Evolutionary conservation across 2,113 vertebrate species (phyloP), one percentile per base, ranked within the genome.

Genomic region (Engystomops pustulosus): DNA sequence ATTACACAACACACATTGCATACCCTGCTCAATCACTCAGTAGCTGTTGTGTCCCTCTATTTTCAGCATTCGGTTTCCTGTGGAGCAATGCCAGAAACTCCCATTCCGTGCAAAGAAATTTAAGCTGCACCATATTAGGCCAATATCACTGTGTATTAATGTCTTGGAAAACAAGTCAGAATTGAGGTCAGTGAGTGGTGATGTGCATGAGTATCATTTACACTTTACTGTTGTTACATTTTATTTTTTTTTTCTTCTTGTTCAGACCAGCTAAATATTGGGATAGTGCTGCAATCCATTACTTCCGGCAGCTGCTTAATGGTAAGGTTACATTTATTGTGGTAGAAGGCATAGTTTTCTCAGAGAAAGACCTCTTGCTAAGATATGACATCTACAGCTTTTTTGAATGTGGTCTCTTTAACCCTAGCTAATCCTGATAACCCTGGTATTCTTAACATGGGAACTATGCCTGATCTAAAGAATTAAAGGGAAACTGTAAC

Each of bases 51-150:
- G 17, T 14, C 55, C 7, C 75, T 55, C 0, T 75, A 38, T 20
- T 34, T 58, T 8, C 86, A 98, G 97, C 80, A 89, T 98, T 49
- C 91, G 91, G 49, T 86, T 94, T 55, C 90, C 90, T 1, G 20
- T 90, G 44, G 89, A 91, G 67, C 68, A 87, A 1, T 98, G 96
- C 87, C 91, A 96, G 79, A 88, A 90, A 85, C 91, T 99, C 34
- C 96, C 97, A 0, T 95, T 95, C 3, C 93, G 94, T 89, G 94
- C 95, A 4, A 94, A 88, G 80, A 95, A 90, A 78, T 98, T 97
- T 83, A 89, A 91, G n/a, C 88, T 99, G 23, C 91, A 94, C 20
- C 88, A 94, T 82, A 91, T 93, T 71, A 90, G 90, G 67, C 97
- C 97, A 8, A 86, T 94, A 81, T 97, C 94, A 0, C 85, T 98